Base-by-base conservation (phyloP, 2,888 invertebrate genomes). In the Drosophila basisetae region DNA sequence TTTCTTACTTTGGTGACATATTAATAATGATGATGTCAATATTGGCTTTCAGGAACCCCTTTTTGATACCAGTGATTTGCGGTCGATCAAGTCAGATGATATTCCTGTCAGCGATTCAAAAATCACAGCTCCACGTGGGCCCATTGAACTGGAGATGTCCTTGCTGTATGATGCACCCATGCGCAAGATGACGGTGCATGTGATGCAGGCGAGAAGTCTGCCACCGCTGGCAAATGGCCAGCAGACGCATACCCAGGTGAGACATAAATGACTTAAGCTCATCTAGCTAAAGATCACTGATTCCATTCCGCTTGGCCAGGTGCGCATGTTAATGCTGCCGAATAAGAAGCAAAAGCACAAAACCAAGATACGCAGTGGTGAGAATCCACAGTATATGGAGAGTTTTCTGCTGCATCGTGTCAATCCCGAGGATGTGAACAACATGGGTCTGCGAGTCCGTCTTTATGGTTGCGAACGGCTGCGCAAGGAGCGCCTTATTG, bases 311-410 rank as follows among this genome's bases (percentile, higher is more conserved):
- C 0, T 16, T 33, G 25, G 18, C 0, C 96, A 96, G 94, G 97
- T 98, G 76, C 95, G 98, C 78, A 95, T 98, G 83, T 95, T 98
- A 55, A 95, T 99, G 90, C 94, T 99, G 79, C 99, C 98, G 6
- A 95, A 97, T 91, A 98, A 98, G 92, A 98, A 98, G 93, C 98
- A 98, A 92, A 97, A 98, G 91, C 97, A 97, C 93, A 98, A 98
- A 94, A 98, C 98, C 31, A 98, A 98, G 94, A 97, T 98, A 76
- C 95, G 98, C 68, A 96, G 96, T 67, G 98, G 98, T 1, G 97
- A 97, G 91, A 97, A 96, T 92, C 98, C 98, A 0, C 97, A 97
- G 92, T 98, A 97, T 91, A 97, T 98, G 96, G 98, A 99, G 92
- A 93, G 97, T 89, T 98, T 98, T 93, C 95, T 98, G 50, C 95